Evolutionary conservation across 2,888 invertebrate species (phyloP), one percentile per base, ranked within the genome.

Genomic region (Tuta absoluta): DNA sequence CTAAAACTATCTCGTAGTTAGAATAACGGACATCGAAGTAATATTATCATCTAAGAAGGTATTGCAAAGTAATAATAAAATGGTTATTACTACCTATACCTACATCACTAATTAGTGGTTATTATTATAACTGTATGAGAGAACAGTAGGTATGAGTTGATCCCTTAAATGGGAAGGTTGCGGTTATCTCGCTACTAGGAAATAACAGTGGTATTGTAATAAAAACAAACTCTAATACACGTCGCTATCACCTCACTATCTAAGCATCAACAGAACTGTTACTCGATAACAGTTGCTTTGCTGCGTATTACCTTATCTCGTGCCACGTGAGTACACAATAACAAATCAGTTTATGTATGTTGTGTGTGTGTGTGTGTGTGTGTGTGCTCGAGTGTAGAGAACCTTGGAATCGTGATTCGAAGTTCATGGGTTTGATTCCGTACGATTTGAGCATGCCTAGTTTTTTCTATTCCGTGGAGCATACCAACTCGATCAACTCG

Each of bases 261-360:
- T 21, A 23, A 53, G 51, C 24, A 23, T 53, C 51, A 53, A 53
- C 48, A 48, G 19, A 48, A 48, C 51, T 53, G 51, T 53, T 53
- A 53, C 23, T n/a, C 2, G 51, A 53, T 23, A 53, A 24, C 51
- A 53, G 51, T 23, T 21, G 14, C 24, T 53, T 23, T 21, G 14
- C 51, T 53, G 51, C 21, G 51, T 53, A 53, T 12, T 53, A 23
- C 14, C 23, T 14, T 53, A 23, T 23, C 21, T 23, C 23, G 23
- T 24, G 51, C 21, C 21, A 53, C 51, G 51, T 45, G 45, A 23
- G 21, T 53, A 53, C 7, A 53, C 14, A 53, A 53, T 23, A 53
- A 23, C 51, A 53, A 53, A 23, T 21, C 17, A 2, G 21, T 53
- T 11, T 11, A 23, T 12, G 11, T 11, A 5, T 10, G 21, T 21